phyloP scores from a whole-genome alignment of 2,113 vertebrate genomes.

The Todiramphus saurophagus region DNA sequence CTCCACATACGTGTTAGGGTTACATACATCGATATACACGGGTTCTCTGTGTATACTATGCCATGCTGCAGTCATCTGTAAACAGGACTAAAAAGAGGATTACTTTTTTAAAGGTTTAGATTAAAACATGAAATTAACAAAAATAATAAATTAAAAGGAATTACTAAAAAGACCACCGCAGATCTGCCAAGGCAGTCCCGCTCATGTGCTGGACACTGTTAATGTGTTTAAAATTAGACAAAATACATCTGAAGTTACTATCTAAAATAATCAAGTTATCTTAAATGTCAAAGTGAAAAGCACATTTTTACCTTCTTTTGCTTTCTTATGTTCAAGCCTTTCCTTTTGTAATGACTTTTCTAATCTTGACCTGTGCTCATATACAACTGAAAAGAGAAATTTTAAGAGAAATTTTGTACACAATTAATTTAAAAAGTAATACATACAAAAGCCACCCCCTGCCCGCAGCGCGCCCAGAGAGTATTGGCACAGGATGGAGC shows the following conservation, averaged over 20 bases:
- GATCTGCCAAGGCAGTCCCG: not conserved
- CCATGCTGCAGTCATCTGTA: not conserved
- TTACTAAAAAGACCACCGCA: not conserved
- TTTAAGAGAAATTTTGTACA: constrained; percentile 10
- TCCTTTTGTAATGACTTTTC: constrained; percentile 98
- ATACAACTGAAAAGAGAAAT: constrained; percentile 85
- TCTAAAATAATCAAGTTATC: not conserved
- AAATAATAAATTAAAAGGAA: not conserved
- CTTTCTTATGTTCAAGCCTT: constrained; percentile 95
- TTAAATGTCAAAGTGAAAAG: not conserved
- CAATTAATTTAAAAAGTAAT: not conserved
- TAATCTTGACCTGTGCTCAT: constrained; percentile 95
- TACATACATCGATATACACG: rapidly evolving
- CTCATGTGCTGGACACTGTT: not conserved
- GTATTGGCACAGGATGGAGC: not conserved
- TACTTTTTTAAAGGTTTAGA: not conserved
- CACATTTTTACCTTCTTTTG: constrained; percentile 89
- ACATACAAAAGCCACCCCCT: not conserved
- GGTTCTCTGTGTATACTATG: not conserved
- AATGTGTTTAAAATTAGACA: not conserved
- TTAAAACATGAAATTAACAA: not conserved
- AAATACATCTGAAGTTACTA: not conserved
- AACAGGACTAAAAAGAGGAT: not conserved
- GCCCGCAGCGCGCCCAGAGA: not conserved
- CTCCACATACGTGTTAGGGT: rapidly evolving